Evolutionary conservation across 2,888 invertebrate species (phyloP).

Genomic region (Heliconius hortense): DNA sequence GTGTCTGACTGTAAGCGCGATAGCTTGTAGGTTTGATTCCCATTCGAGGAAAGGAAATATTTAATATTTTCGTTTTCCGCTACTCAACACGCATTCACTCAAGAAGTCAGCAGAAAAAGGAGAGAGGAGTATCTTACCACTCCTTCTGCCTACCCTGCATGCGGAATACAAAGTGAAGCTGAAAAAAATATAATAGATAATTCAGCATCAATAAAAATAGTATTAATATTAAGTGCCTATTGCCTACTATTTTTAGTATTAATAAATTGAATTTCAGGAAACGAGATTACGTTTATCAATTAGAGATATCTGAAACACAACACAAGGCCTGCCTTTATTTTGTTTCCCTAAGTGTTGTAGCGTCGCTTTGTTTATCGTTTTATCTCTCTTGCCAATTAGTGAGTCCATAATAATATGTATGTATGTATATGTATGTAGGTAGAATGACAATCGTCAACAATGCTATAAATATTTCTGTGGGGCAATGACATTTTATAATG

Average conservation of each 20-base stretch:
- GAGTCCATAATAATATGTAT: background rate
- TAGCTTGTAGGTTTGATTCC: too few species aligned
- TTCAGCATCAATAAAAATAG: background rate
- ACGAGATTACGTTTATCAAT: constrained; percentile 14
- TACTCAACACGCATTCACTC: too few species aligned
- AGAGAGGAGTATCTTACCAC: too few species aligned
- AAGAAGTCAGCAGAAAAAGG: too few species aligned
- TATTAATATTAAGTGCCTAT: too few species aligned
- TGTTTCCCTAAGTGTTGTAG: background rate
- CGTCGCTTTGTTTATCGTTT: constrained; percentile 12
- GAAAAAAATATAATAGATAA: background rate
- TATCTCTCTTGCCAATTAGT: constrained; percentile 13
- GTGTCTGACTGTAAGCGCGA: too few species aligned
- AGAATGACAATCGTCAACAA: background rate
- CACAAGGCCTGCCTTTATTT: constrained; percentile 1
- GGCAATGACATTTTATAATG: background rate
- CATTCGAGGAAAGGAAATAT: too few species aligned
- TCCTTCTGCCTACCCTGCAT: too few species aligned
- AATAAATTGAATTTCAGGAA: constrained; percentile 1
- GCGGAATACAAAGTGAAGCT: background rate
- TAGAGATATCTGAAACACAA: constrained; percentile 11
- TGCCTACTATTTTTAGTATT: background rate
- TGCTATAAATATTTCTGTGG: constrained; percentile 10
- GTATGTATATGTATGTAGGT: background rate
- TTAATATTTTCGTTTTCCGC: too few species aligned